Evolutionary conservation across 1,140 invertebrate genomes (phyloP).

Genomic region (Mactra quadrangularis): DNA sequence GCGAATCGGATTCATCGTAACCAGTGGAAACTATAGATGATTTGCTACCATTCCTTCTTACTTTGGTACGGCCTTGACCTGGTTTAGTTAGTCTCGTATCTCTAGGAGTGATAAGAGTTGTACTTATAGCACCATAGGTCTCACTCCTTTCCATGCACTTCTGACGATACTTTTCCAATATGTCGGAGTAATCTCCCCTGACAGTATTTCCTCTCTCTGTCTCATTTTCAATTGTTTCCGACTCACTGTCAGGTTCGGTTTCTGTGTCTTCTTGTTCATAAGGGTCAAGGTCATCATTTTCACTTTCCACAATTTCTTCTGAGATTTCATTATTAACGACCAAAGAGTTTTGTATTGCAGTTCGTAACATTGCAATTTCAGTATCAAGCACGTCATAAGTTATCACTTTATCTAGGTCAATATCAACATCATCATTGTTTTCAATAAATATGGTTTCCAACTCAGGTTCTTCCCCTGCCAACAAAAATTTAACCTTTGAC

Average conservation of each 20-base stretch:
- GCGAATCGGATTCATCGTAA: background rate
- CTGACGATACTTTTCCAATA: conserved; percentile 47
- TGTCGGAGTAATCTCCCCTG: conserved; percentile 52
- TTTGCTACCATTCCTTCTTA: background rate
- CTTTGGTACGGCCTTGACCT: background rate
- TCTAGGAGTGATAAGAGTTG: conserved; percentile 41
- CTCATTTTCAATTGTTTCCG: conserved; percentile 1
- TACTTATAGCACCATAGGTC: conserved; percentile 45
- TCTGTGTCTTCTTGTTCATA: conserved; percentile 25
- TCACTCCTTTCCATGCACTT: conserved; percentile 54
- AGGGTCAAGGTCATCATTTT: background rate
- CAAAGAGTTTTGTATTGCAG: conserved; percentile 34
- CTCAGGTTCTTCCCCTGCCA: conserved; percentile 43
- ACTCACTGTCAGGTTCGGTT: conserved; percentile 4
- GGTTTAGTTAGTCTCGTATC: background rate
- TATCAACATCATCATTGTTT: conserved; percentile 32
- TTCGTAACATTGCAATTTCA: conserved; percentile 38
- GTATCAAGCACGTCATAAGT: conserved; percentile 53
- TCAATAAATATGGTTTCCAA: conserved; percentile 57
- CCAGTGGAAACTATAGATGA: background rate
- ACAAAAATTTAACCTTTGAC: conserved; percentile 55
- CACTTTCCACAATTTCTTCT: background rate
- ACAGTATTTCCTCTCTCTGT: conserved; percentile 23
- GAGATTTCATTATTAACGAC: background rate
- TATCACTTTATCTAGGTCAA: conserved; percentile 23